These are phyloP conservation scores for Andricus quercusramuli DNA, from an alignment of 2,888 invertebrate genomes.

Conservation along the genomic window DNA sequence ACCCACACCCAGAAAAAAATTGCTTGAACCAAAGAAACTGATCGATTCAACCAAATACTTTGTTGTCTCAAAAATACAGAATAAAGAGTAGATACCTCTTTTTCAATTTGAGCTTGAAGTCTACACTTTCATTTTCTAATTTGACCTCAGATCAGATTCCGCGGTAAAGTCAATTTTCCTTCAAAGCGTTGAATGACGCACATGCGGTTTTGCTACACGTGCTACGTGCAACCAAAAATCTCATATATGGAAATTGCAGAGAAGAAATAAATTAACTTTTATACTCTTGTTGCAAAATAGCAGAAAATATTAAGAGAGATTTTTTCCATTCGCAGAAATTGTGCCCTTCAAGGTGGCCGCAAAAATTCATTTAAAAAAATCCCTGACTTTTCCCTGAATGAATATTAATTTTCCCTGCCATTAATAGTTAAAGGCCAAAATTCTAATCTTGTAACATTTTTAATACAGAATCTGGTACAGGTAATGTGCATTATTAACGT, in stretches of 20 bases:
- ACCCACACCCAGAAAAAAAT: background rate
- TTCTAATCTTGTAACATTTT: too few species aligned
- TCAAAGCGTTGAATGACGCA: background rate
- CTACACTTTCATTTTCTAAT: background rate
- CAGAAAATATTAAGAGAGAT: background rate
- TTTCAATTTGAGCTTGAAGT: background rate
- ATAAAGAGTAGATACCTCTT: background rate
- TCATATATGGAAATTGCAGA: background rate
- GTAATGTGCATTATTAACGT: too few species aligned
- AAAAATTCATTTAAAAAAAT: too few species aligned
- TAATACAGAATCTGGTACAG: too few species aligned
- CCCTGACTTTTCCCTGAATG: too few species aligned
- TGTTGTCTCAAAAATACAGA: background rate
- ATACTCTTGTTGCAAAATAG: background rate
- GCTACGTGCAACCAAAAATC: background rate
- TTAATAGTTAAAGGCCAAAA: too few species aligned
- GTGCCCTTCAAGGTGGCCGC: too few species aligned
- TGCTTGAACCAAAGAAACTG: too few species aligned
- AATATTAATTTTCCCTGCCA: too few species aligned
- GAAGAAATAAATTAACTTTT: background rate
- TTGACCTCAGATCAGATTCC: conserved; percentile 2
- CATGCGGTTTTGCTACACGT: background rate
- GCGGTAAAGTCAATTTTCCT: background rate
- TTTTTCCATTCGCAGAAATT: background rate
- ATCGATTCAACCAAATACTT: too few species aligned